Base-by-base conservation (phyloP, 2,888 invertebrate genomes). In the Hypselothyrea guttata region DNA sequence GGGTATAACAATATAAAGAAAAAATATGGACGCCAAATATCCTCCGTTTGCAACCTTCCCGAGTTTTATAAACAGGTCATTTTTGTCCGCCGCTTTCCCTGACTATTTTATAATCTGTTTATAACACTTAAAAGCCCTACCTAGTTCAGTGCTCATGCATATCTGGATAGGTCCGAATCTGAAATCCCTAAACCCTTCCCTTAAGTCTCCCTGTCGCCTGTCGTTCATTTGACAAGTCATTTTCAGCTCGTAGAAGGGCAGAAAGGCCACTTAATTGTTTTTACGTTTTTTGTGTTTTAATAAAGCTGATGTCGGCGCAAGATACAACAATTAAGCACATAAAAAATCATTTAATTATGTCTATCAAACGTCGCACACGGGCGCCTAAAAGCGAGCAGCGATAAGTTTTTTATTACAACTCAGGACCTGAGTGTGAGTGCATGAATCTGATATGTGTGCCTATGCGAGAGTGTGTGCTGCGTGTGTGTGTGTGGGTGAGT, bases 321-420 rank as follows among this genome's bases (percentile, higher is more conserved):
- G 75, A 78, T 74, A 81, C 60, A 81, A 63, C 71, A 81, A 71
- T 78, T 78, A 81, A 74, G 78, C 66, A 77, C 71, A 77, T 70
- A 81, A 81, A 83, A 78, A 78, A 77, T 84, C 78, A 78, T 84
- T 84, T 84, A 66, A 77, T 77, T 81, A 77, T 75, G 84, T 84
- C 78, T 77, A 77, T 81, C 82, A 78, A 83, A 75, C 44, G 83
- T 45, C 60, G 71, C 57, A 48, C 55, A 52, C 44, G 53, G 56
- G 63, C 65, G 74, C 71, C 72, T 66, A 69, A 73, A 67, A 81
- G 78, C 64, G 51, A 63, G 48, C 66, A 60, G 57, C 84, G 84
- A 78, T 78, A 78, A 81, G 78, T 62, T 74, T 77, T 81, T 81
- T 77, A 79, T 84, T 81, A 81, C 72, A 84, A 75, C 67, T 63